Evolutionary conservation across 2,113 vertebrate genomes (phyloP), one percentile per base, ranked within the genome.

Genomic region (Chrysochloris asiatica): DNA sequence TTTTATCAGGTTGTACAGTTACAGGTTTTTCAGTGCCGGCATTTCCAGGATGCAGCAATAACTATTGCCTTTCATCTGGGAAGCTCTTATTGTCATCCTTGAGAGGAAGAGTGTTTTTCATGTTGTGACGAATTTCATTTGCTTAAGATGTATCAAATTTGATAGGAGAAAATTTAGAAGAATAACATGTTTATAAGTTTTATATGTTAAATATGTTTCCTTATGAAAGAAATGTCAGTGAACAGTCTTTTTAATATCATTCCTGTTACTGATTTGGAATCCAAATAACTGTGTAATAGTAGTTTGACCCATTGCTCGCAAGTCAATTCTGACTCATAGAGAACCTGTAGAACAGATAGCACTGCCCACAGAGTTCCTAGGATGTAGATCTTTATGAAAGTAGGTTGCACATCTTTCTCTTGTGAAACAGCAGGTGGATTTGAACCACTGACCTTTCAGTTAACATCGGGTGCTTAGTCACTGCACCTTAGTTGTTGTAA

Each of bases 151-250:
- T 4, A 19, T 65, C 19, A 33, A 6, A 83, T 21, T 45, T 92
- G 50, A 56, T 76, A 22, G 67, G 47, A 21, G 26, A 82, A 78
- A 92, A 26, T n/a, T 36, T 78, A 19, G 78, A 63, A 38, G 75
- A 86, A 54, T n/a, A 71, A 50, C 24, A 14, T 41, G 54, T n/a
- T 83, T 52, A 16, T 79, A 54, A 28, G 38, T 69, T 93, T 72
- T 54, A 54, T 71, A 41, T 85, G 56, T 54, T 79, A 87, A 88
- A 48, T 9, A 69, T 85, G 43, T 48, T 82, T 47, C 71, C 30
- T 80, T 78, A 56, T 80, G 69, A 61, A 77, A 89, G 59, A 65
- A 77, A 76, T 63, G 28, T 71, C 86, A 78, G 43, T 69, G 38
- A 79, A 65, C 67, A 78, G 33, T 67, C 47, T 45, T 54, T 50